phyloP scores from a whole-genome alignment of 2,113 vertebrate genomes.

The Microcebus lehilahytsara region DNA sequence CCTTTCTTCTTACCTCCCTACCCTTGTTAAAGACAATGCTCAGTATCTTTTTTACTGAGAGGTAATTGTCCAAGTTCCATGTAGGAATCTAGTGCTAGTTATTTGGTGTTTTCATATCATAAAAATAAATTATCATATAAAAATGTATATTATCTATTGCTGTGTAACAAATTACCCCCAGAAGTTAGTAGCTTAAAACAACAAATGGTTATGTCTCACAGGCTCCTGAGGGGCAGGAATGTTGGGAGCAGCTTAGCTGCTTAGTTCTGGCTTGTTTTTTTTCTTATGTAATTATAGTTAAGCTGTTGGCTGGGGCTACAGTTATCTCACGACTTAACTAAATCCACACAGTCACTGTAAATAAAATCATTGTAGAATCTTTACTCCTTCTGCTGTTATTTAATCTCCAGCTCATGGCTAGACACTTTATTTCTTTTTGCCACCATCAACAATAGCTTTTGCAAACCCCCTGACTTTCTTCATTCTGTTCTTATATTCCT shows the following conservation, averaged over 20 bases:
- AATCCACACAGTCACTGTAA: not conserved
- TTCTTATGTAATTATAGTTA: conserved; percentile 8
- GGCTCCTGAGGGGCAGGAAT: not conserved
- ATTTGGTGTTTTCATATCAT: conserved; percentile 32
- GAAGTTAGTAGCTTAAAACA: conserved; percentile 30
- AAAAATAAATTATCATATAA: not conserved
- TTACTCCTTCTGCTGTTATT: not conserved
- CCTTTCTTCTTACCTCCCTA: not conserved
- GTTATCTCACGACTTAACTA: not conserved
- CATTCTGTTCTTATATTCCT: not conserved
- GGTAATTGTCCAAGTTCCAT: not conserved
- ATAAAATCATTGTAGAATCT: not conserved
- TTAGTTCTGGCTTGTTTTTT: conserved; percentile 25
- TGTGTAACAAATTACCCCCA: not conserved
- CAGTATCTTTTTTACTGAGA: not conserved
- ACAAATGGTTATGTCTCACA: conserved; percentile 13
- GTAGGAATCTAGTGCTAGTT: not conserved
- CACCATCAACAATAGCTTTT: not conserved
- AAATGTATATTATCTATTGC: not conserved
- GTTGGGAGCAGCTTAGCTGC: not conserved
- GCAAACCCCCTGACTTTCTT: not conserved
- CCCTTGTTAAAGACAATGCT: not conserved
- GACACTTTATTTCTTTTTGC: not conserved
- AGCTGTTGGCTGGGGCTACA: not conserved
- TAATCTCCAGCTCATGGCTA: not conserved